Base-by-base conservation (phyloP, 2,113 vertebrate species). In the Nanger granti region DNA sequence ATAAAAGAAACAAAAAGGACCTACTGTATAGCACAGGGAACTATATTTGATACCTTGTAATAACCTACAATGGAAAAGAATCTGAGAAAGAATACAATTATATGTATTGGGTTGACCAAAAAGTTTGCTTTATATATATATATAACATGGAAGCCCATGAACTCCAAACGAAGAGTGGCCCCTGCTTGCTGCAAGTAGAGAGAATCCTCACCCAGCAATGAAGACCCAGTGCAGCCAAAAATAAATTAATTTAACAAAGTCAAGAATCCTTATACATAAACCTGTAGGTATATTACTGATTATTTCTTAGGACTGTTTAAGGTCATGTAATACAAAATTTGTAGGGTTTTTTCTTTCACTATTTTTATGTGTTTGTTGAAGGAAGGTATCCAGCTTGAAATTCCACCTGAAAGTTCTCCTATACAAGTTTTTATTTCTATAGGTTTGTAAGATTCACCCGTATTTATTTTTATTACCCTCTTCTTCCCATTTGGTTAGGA, bases 301-400 rank as follows among this genome's bases (percentile, higher is more conserved):
- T 96, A 79, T 93, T 95, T 97, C 62, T 95, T 34, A 84, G 49
- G 44, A 55, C 57, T 47, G 49, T 13, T 54, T 37, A 85, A 26
- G 85, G 8, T 93, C 47, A 91, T 86, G 93, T 49, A 86, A 41
- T 41, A n/a, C 9, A n/a, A 93, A 96, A 17, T 73, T 91, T 5
- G 24, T 54, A 52, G 10, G 26, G 5, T 9, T 24, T 64, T 93
- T 93, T 88, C 44, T 97, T 92, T 93, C 52, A 60, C 6, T 14
- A 92, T 62, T 62, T 59, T 96, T 93, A 37, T 66, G 41, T 49
- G n/a, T 86, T 95, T 94, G 59, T 28, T 90, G 55, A 89, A 96
- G 5, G 41, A 97, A 69, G 17, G 20, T 55, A 95, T 52, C 22
- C 87, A 55, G n/a, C 59, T 97, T 94, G 80, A 94, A 91, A n/a